phyloP scores from a whole-genome alignment of 2,113 vertebrate genomes.

The Clarias gariepinus region DNA sequence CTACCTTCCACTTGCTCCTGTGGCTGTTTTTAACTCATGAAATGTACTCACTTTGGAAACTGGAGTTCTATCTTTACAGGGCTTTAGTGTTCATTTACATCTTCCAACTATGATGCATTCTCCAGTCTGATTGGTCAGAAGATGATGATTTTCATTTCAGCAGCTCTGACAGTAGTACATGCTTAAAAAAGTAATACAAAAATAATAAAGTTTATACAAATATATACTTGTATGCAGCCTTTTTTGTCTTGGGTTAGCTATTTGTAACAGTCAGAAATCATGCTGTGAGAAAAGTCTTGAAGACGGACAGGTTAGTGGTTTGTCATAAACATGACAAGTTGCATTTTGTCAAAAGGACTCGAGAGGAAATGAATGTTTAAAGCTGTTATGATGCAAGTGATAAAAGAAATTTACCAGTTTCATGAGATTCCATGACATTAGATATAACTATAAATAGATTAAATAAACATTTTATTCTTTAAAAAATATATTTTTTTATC shows the following conservation, averaged over 20 bases:
- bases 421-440: not conserved
- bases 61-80: not conserved
- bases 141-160: no score
- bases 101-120: not conserved
- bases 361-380: not conserved
- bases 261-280: not conserved
- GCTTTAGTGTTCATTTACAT: not conserved
- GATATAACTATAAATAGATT: not conserved
- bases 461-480: not conserved
- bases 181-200: no score
- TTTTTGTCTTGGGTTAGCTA: not conserved
- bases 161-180: not conserved
- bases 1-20: not conserved
- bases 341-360: not conserved
- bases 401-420: not conserved
- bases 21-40: not conserved
- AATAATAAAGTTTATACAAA: no score
- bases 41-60: not conserved
- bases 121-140: not conserved
- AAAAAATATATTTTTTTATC: no score
- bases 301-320: not conserved
- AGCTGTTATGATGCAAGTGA: not conserved
- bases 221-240: not conserved
- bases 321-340: not conserved
- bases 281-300: not conserved